These are phyloP conservation scores for Archaeoteleia sp. DNA, from an alignment of 2,888 invertebrate species.

Conservation along the genomic window DNA sequence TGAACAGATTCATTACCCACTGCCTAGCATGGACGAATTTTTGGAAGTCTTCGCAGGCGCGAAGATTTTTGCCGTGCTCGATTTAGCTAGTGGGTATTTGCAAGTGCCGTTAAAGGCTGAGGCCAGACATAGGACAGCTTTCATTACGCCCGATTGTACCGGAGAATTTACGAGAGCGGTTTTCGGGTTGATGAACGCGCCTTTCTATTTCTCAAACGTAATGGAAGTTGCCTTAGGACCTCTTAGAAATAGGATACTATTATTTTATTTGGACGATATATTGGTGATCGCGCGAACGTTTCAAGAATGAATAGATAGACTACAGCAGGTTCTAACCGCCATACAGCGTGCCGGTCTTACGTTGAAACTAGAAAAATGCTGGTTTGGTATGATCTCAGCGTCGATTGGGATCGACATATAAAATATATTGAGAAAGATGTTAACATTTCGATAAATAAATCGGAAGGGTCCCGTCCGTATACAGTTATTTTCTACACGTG, in stretches of 20 bases:
- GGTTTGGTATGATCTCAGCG: slow-evolving; percentile 54
- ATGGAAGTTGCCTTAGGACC: slow-evolving; percentile 48
- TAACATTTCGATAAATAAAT: slow-evolving; percentile 4
- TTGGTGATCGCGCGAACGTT: too few species aligned
- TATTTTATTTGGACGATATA: too few species aligned
- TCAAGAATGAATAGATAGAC: too few species aligned
- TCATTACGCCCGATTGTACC: slow-evolving; percentile 54
- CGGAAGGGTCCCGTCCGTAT: slow-evolving; percentile 4
- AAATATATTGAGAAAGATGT: slow-evolving; percentile 11
- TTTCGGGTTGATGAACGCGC: slow-evolving; percentile 61
- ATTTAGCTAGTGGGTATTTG: slow-evolving; percentile 44
- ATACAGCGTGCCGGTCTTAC: slow-evolving; percentile 47
- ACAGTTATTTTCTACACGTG: too few species aligned
- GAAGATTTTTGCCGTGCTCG: slow-evolving; percentile 19
- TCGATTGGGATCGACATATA: too few species aligned
- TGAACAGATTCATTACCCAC: too few species aligned
- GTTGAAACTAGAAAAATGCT: slow-evolving; percentile 58
- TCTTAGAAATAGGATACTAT: not conserved
- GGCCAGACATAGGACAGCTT: slow-evolving; percentile 47
- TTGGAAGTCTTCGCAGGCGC: too few species aligned
- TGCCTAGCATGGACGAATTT: too few species aligned
- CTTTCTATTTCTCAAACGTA: slow-evolving; percentile 56
- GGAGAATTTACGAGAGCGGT: slow-evolving; percentile 59
- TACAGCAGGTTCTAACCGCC: too few species aligned
- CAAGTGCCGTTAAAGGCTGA: slow-evolving; percentile 20